phyloP scores from a whole-genome alignment of 37 sponge, comb jelly and placozoan genomes.

The Diacarnus erythraeanus region DNA sequence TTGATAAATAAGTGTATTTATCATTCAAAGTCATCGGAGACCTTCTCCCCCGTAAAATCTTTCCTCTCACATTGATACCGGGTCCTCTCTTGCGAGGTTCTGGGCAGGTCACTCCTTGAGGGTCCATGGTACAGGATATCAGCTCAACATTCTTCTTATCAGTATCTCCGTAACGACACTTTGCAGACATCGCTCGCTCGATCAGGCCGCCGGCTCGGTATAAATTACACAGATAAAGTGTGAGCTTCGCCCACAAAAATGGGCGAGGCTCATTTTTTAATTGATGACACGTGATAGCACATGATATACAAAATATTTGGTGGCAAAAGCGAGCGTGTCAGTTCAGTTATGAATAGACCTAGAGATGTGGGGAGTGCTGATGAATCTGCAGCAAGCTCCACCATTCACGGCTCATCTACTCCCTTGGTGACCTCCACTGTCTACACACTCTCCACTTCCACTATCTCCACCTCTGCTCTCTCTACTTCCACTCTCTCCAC shows the following conservation, averaged over 20 bases:
- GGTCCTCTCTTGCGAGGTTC: slow-evolving; percentile 10
- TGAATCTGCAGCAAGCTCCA: too few species aligned
- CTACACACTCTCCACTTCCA: background rate
- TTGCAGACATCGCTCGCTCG: slow-evolving; percentile 20
- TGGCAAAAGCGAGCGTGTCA: too few species aligned
- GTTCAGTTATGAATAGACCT: too few species aligned
- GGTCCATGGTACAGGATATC: background rate
- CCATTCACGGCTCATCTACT: background rate
- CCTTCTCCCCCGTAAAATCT: too few species aligned
- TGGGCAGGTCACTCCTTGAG: background rate
- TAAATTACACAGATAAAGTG: too few species aligned
- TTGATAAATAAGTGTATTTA: too few species aligned
- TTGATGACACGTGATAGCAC: too few species aligned
- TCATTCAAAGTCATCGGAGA: too few species aligned
- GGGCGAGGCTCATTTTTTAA: background rate
- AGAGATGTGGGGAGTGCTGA: too few species aligned
- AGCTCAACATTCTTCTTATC: slow-evolving; percentile 3
- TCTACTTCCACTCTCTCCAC: background rate
- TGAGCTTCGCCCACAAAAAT: background rate
- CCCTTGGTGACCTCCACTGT: background rate
- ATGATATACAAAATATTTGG: too few species aligned
- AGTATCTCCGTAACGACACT: slow-evolving; percentile 33
- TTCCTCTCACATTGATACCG: background rate
- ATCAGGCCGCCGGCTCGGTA: too few species aligned
- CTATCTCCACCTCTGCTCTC: background rate